Evolutionary conservation across 2,888 invertebrate genomes (phyloP), one percentile per base, ranked within the genome.

Genomic region (Calliphora vomitoria): DNA sequence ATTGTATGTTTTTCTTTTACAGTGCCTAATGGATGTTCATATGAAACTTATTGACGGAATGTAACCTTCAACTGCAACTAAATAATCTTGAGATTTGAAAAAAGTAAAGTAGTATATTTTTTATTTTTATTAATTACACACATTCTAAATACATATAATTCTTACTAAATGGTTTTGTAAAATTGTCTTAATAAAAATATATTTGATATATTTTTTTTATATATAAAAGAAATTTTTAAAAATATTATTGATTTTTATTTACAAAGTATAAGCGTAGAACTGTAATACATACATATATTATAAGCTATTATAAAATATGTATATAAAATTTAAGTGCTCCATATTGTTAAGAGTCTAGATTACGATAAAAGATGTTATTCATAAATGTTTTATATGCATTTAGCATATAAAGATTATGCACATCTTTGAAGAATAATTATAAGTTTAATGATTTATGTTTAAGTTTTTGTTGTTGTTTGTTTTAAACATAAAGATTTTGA

Each of bases 11-110:
- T 5, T 35, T 35, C 35, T 35, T 35, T 35, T 35, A 35, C 35
- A 35, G 35, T 35, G 35, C 35, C 95, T 98, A 94, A 97, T 97
- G 95, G 96, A 95, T 92, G 96, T 97, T 91, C 97, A 98, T 94
- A 96, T 96, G 94, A 97, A 96, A 94, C 95, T 98, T 94, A 97
- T 97, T 92, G 96, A 96, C 18, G 83, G 91, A 58, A 86, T 76
- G 80, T 86, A 81, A 71, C 15, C 35, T 35, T 35, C 35, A 35
- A 35, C 35, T 35, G 35, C 35, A 35, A 35, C 35, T 35, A 6
- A 35, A 35, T 35, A 35, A 35, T 35, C 1, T 35, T 6, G 35
- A 35, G 5, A 35, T 35, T 35, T 35, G 4, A 6, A 35, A 35
- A 35, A 35, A 35, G 6, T 35, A 35, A 35, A 35, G 6, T 35